A percentile compares a stretch with the other conserved stretches of the same genome.
phyloP scores from a whole-genome alignment of 2,888 invertebrate genomes.

The Dryobota labecula region DNA sequence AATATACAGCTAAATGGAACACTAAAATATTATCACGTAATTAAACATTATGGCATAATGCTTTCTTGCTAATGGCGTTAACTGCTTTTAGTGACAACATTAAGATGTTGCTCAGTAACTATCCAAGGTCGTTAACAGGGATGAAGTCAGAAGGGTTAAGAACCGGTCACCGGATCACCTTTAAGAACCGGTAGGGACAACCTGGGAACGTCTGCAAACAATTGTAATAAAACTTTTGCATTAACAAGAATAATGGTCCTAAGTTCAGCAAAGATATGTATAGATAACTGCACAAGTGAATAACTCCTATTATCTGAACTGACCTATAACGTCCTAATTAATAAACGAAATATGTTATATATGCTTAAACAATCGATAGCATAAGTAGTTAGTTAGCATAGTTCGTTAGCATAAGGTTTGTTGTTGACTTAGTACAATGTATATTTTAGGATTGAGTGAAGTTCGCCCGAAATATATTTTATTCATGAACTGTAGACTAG shows the following conservation, averaged over 20 bases:
- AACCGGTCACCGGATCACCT: too few relatives aligned
- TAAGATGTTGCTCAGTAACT: slow-evolving; percentile 37
- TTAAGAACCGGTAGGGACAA: slow-evolving; percentile 21
- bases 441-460: slow-evolving; percentile 17
- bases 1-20: slow-evolving; percentile 38
- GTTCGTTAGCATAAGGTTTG: slow-evolving; percentile 29
- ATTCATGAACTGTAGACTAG: slow-evolving; percentile 35
- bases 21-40: slow-evolving; percentile 51
- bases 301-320: slow-evolving; percentile 41
- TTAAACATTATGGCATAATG: slow-evolving; percentile 49
- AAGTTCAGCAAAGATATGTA: slow-evolving; percentile 13
- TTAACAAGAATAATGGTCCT: slow-evolving; percentile 15
- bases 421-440: slow-evolving; percentile 7
- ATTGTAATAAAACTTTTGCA: slow-evolving; percentile 4
- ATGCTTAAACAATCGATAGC: slow-evolving; percentile 39
- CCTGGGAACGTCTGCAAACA: slow-evolving; percentile 28
- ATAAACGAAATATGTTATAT: slow-evolving; percentile 43
- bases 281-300: slow-evolving; percentile 39
- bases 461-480: slow-evolving; percentile 11
- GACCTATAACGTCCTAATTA: slow-evolving; percentile 42
- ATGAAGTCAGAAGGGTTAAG: slow-evolving; percentile 41
- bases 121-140: slow-evolving; percentile 49
- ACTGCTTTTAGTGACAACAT: slow-evolving; percentile 40
- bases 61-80: slow-evolving; percentile 47
- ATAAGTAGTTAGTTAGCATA: slow-evolving; percentile 29